phyloP scores from a whole-genome alignment of 2,888 invertebrate species.

The Drosophila atroscutellata region DNA sequence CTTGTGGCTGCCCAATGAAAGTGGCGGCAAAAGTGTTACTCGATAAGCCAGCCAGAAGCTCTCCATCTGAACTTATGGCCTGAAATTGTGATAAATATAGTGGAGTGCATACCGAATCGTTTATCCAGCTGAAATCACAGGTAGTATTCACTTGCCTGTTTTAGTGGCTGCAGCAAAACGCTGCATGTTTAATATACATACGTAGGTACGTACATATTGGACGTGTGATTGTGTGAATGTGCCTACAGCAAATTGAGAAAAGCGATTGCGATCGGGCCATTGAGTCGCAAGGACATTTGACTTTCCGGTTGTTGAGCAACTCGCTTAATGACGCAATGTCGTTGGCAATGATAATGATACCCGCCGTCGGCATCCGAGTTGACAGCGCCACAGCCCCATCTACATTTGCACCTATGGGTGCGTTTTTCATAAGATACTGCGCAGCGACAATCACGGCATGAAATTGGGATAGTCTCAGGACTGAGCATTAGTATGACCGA shows the following conservation, averaged over 20 bases:
- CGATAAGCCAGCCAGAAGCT: neutral
- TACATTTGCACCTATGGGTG: conserved; percentile 12
- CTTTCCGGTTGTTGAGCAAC: conserved; percentile 69
- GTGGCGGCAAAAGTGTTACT: conserved; percentile 32
- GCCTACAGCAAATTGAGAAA: conserved; percentile 28
- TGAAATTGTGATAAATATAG: conserved; percentile 40
- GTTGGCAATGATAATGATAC: conserved; percentile 62
- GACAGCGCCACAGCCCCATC: conserved; percentile 25
- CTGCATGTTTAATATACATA: conserved; percentile 28
- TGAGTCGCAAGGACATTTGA: conserved; percentile 61
- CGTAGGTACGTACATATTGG: neutral
- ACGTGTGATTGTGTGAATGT: conserved; percentile 10
- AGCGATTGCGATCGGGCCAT: conserved; percentile 39
- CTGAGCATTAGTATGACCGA: conserved; percentile 9
- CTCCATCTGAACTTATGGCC: conserved; percentile 2
- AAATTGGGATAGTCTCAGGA: conserved; percentile 17
- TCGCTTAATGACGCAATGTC: conserved; percentile 63
- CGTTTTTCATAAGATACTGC: neutral
- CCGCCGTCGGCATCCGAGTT: conserved; percentile 28
- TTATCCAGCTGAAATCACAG: conserved; percentile 36
- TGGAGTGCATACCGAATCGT: conserved; percentile 17
- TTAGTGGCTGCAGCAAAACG: conserved; percentile 22
- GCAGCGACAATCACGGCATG: conserved; percentile 15
- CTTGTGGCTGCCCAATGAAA: conserved; percentile 47
- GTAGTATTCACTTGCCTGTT: conserved; percentile 27